These are phyloP conservation scores for Neelides folsomi DNA, from an alignment of 2,888 invertebrate species.

Conservation along the genomic window DNA sequence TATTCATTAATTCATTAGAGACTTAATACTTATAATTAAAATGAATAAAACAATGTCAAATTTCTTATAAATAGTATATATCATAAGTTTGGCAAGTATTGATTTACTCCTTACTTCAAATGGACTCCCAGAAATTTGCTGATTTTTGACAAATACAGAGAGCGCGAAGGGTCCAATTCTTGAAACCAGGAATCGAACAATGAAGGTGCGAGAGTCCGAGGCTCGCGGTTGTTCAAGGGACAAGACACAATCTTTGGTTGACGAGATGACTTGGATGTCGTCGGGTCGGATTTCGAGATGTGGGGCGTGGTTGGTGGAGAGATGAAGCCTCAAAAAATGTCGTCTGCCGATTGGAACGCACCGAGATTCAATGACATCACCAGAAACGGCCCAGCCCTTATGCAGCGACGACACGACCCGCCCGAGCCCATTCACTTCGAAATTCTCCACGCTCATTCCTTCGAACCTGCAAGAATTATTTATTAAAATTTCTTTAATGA, in stretches of 20 bases:
- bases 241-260: conserved; percentile 31
- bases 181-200: conserved; percentile 31
- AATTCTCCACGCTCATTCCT: conserved; percentile 21
- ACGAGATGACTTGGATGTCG: conserved; percentile 28
- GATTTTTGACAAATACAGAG: conserved; percentile 27
- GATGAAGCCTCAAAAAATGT: conserved; percentile 29
- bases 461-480: conserved; percentile 22
- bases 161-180: conserved; percentile 29
- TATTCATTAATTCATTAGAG: no score
- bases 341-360: conserved; percentile 30
- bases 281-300: conserved; percentile 23
- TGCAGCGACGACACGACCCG: conserved; percentile 28
- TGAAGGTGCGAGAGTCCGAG: conserved; percentile 25
- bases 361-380: conserved; percentile 30
- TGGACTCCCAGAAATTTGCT: conserved; percentile 31
- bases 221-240: conserved; percentile 30
- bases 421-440: conserved; percentile 26
- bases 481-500: no score
- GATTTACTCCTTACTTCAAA: conserved; percentile 30
- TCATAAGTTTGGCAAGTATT: not conserved
- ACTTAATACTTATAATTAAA: no score
- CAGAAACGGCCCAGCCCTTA: conserved; percentile 31
- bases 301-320: conserved; percentile 26
- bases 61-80: no score
- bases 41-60: no score